These are phyloP conservation scores for Engystomops pustulosus DNA, from an alignment of 2,113 vertebrate species.

Conservation along the genomic window DNA sequence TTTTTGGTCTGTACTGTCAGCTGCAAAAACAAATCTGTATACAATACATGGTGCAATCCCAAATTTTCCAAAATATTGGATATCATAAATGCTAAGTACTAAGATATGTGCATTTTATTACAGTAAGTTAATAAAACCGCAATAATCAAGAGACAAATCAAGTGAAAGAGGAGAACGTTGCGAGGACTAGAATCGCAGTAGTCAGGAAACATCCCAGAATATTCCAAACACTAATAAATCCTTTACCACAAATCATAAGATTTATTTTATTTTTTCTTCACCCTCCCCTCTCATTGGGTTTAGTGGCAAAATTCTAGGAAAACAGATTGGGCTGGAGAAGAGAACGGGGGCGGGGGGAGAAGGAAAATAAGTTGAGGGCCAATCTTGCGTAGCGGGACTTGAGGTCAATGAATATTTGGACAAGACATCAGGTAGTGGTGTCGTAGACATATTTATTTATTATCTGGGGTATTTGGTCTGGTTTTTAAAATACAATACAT, in stretches of 20 bases:
- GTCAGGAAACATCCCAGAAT: background rate
- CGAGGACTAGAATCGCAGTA: background rate
- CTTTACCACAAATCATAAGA: conserved; percentile 26
- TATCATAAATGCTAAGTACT: background rate
- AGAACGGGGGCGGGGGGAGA: background rate
- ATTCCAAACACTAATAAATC: conserved; percentile 19
- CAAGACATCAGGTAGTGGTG: conserved; percentile 4
- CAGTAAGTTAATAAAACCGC: conserved; percentile 8
- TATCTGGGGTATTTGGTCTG: background rate
- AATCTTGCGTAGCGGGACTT: background rate
- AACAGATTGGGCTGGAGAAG: conserved; percentile 4
- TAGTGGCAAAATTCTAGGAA: conserved; percentile 12
- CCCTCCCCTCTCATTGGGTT: background rate
- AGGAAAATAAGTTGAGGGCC: conserved; percentile 20
- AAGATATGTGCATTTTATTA: background rate
- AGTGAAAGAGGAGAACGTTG: background rate
- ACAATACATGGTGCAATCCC: background rate
- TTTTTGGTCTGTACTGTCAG: too few species aligned
- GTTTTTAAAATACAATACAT: background rate
- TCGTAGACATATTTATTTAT: background rate
- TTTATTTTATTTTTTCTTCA: conserved; percentile 33
- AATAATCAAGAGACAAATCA: conserved; percentile 18
- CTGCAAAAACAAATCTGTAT: too few species aligned
- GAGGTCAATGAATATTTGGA: conserved; percentile 16
- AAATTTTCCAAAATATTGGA: background rate